Base-by-base conservation (phyloP, 2,888 invertebrate species). In the Oxyteleia sp. region DNA sequence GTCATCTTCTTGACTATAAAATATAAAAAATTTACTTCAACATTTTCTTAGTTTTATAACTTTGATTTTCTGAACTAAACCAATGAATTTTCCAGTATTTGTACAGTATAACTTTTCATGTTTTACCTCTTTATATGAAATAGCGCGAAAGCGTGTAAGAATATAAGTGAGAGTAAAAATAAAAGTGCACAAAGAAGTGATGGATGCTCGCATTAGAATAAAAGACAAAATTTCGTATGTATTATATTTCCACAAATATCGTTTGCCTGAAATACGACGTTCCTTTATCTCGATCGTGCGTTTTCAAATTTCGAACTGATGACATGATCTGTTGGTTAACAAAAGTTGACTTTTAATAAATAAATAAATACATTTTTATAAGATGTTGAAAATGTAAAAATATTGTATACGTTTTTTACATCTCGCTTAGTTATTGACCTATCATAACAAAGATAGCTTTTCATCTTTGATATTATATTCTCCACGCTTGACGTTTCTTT, bases 161-260 rank as follows among this genome's bases (percentile, higher is more conserved):
- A 51, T 53, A 53, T 51, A 64, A 51, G 66, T 43, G 29, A 35
- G 53, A 15, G 41, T 16, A 41, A 51, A 53, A 53, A 66, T 47
- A 64, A 38, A 64, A 51, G 49, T 49, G 20, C 35, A 47, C 11
- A 16, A 64, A 41, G 41, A 66, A 49, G 53, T 66, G 41, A 66
- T 43, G 26, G 66, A 66, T 66, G 41, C 23, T 23, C 41, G 66
- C 66, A 66, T 66, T 66, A 53, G 66, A 66, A 66, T 51, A 53
- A 53, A 53, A 53, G 66, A 66, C 53, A 49, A 64, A 64, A 64
- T 64, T 64, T 64, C 23, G 49, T 53, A 55, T 68, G 53, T 55
- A 68, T 68, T 68, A 53, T 29, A 66, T 53, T 43, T 18, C 38
- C 51, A 10, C 18, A 51, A 66, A 23, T 66, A 66, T 51, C 38